These are phyloP conservation scores for Petroica traversi DNA, from an alignment of 2,113 vertebrate species.

Conservation along the genomic window DNA sequence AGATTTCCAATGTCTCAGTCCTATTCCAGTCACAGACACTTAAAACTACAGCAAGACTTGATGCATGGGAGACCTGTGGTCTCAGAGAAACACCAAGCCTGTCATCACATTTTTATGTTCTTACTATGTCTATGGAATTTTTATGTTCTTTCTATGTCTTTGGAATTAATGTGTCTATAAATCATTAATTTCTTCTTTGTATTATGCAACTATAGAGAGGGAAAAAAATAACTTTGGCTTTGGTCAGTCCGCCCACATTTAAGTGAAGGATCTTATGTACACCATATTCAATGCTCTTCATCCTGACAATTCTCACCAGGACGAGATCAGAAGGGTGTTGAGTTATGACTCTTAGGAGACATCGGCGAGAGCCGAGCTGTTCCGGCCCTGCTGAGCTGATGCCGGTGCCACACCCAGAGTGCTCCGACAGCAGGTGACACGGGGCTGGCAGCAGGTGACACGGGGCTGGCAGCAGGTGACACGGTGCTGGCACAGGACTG, in stretches of 20 bases:
- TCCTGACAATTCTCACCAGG: background rate
- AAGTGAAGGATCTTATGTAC: background rate
- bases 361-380: background rate
- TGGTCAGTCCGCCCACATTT: background rate
- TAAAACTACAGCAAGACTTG: background rate
- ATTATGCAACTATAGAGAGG: background rate
- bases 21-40: fast-evolving
- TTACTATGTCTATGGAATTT: background rate
- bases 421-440: background rate
- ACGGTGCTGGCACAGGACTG: fast-evolving
- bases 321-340: background rate
- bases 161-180: background rate
- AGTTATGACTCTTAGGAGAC: background rate
- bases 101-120: background rate
- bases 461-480: background rate
- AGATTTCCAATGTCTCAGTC: background rate
- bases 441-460: background rate
- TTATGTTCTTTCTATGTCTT: background rate
- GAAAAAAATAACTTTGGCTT: background rate
- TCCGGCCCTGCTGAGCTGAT: background rate
- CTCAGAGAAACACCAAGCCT: background rate
- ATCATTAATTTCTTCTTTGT: background rate
- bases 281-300: background rate
- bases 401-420: background rate
- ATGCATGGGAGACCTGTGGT: background rate